phyloP scores from a whole-genome alignment of 2,888 invertebrate species.

The Ptychoptera contaminata region DNA sequence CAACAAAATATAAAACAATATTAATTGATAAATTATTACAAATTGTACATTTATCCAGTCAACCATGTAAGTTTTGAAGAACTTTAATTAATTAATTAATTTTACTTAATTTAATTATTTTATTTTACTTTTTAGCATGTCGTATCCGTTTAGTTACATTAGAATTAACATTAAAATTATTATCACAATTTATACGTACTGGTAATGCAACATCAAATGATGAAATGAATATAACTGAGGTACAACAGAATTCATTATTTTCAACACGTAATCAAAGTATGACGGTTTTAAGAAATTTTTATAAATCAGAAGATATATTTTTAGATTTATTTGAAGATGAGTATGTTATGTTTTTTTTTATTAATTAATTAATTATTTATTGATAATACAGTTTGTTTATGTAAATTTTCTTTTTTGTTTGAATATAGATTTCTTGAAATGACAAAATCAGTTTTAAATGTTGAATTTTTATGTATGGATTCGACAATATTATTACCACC shows the following conservation, averaged over 20 bases:
- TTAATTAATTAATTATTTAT: no score
- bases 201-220: constrained; percentile 13
- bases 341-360: constrained; percentile 30
- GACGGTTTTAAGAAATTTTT: constrained; percentile 73
- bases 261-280: constrained; percentile 67
- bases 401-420: constrained; percentile 23
- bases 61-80: constrained; percentile 54
- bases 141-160: constrained; percentile 83
- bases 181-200: constrained; percentile 27
- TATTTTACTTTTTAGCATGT: constrained; percentile 52
- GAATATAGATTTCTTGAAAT: constrained; percentile 61
- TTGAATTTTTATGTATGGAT: constrained; percentile 94
- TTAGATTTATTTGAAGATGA: constrained; percentile 98
- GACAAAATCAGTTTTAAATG: constrained; percentile 69
- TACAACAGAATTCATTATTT: constrained; percentile 41
- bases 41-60: constrained; percentile 71
- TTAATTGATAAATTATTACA: constrained; percentile 70
- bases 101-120: constrained; percentile 2
- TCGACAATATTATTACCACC: constrained; percentile 88
- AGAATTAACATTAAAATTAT: constrained; percentile 69
- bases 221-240: constrained; percentile 28
- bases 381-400: no score
- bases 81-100: no score
- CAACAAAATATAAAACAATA: constrained; percentile 61
- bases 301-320: constrained; percentile 96